These are phyloP conservation scores for Thelaira solivaga DNA, from an alignment of 2,888 invertebrate species.

Conservation along the genomic window DNA sequence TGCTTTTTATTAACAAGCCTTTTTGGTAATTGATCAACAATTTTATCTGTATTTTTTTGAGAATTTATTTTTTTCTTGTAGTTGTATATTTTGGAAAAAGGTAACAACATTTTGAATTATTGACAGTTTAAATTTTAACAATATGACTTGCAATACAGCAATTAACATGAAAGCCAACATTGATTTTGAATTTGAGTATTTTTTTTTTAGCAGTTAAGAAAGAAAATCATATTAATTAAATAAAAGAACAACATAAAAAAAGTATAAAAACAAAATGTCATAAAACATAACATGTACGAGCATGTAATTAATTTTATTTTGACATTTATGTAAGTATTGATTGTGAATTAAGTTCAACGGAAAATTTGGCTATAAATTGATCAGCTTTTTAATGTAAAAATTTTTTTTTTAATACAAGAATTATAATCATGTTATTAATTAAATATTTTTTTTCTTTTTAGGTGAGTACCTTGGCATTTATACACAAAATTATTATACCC, in stretches of 20 bases:
- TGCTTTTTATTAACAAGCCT: no score
- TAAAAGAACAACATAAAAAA: not conserved
- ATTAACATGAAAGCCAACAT: constrained; percentile 13
- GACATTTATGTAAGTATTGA: constrained; percentile 35
- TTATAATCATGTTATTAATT: no score
- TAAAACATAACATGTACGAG: not conserved
- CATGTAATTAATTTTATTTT: constrained; percentile 40
- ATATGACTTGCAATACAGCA: not conserved
- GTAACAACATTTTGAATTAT: constrained; percentile 11
- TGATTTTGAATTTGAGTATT: constrained; percentile 10
- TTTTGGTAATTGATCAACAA: constrained; percentile 18
- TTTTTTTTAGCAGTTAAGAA: not conserved
- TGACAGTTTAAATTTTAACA: not conserved
- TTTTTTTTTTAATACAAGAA: no score
- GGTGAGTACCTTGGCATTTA: no score
- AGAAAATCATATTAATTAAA: no score
- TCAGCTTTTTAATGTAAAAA: no score
- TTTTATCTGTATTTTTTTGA: not conserved
- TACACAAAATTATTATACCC: no score
- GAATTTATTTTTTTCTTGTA: no score
- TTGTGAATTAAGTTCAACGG: constrained; percentile 28
- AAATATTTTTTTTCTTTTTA: no score
- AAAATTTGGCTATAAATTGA: no score
- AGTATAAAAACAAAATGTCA: not conserved
- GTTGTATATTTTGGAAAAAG: no score